A percentile compares a stretch with the other conserved stretches of the same genome.
phyloP scores from a whole-genome alignment of 2,113 vertebrate genomes.

The Malurus elegans region DNA sequence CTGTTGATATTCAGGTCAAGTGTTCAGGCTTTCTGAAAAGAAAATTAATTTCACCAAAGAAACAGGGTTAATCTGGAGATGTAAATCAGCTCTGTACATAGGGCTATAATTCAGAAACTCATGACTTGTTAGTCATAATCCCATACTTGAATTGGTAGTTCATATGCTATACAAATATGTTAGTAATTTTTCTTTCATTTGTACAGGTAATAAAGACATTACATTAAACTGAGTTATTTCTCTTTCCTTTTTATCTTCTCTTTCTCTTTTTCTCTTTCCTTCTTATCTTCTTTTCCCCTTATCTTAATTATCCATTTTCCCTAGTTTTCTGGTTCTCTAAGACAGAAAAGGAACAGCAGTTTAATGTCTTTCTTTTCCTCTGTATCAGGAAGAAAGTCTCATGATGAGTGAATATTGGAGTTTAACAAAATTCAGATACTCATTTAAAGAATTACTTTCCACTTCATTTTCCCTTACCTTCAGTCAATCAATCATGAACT shows the following conservation, averaged over 20 bases:
- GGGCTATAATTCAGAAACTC: neutral
- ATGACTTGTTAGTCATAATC: neutral
- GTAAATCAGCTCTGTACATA: neutral
- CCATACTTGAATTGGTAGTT: neutral
- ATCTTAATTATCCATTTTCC: neutral
- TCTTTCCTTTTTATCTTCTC: neutral
- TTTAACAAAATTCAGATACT: neutral
- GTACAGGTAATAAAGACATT: neutral
- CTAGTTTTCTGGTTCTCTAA: neutral
- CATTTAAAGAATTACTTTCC: neutral
- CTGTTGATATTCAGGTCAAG: neutral
- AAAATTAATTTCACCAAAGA: neutral
- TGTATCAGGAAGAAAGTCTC: neutral
- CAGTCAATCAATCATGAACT: neutral
- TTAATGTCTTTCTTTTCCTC: neutral
- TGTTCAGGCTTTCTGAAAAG: neutral
- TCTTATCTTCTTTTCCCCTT: rapidly evolving
- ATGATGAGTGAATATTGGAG: neutral
- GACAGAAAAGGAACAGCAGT: neutral
- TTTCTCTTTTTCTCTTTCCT: neutral
- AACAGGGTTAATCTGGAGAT: neutral
- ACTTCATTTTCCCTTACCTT: neutral
- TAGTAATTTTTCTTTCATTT: neutral
- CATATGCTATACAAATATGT: neutral
- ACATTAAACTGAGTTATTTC: neutral